Evolutionary conservation across 2,888 invertebrate genomes (phyloP).

Genomic region (Luperina nickerlii): DNA sequence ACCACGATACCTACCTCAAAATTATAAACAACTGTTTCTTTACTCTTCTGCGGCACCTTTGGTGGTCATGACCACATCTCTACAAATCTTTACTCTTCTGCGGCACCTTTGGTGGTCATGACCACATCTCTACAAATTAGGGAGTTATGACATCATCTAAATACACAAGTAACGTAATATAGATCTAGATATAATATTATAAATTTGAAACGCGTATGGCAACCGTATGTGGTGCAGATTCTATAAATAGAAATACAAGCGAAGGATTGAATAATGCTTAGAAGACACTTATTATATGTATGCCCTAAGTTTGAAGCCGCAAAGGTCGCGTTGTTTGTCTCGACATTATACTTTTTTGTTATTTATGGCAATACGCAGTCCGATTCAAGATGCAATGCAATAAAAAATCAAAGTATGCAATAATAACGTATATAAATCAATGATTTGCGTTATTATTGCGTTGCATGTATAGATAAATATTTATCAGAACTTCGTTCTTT

Average conservation of each 20-base stretch:
- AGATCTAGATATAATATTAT: slow-evolving; percentile 50
- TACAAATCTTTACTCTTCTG: no score
- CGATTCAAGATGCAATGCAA: slow-evolving; percentile 3
- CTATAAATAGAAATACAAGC: slow-evolving; percentile 59
- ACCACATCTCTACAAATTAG: slow-evolving; percentile 42
- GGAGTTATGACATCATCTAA: slow-evolving; percentile 72
- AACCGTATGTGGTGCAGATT: slow-evolving; percentile 63
- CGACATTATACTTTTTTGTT: neutral
- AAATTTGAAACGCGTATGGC: slow-evolving; percentile 62
- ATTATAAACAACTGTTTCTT: slow-evolving; percentile 4
- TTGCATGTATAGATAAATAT: neutral
- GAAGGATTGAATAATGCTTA: slow-evolving; percentile 40
- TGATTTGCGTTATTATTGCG: neutral
- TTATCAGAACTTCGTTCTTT: neutral
- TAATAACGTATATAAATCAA: no score
- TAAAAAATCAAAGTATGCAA: no score
- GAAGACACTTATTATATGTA: slow-evolving; percentile 39
- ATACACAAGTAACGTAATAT: slow-evolving; percentile 50
- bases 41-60: slow-evolving; percentile 20
- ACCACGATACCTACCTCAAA: neutral
- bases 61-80: slow-evolving; percentile 45
- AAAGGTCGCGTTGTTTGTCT: slow-evolving; percentile 9
- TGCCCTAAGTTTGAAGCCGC: slow-evolving; percentile 16
- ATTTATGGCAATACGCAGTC: neutral
- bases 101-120: slow-evolving; percentile 31